Conservation (phyloP, 2,888 invertebrate species). For the Subacronicta megacephala region DNA sequence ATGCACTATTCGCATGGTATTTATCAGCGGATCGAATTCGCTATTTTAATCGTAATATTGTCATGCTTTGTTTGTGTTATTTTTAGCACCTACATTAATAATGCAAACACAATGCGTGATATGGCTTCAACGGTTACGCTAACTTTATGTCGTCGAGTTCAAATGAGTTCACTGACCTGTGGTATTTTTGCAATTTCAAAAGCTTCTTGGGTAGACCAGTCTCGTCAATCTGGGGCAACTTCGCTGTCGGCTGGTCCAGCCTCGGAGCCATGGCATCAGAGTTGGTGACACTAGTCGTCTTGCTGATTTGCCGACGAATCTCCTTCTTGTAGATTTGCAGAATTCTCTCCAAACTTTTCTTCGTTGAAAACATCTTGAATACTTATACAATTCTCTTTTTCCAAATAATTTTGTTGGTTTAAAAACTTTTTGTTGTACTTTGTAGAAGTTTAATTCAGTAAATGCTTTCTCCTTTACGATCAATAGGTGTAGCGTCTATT, state of each 20-base stretch:
- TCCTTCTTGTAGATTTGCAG: constrained; percentile 83
- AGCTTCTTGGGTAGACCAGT: constrained; percentile 81
- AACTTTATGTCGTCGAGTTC: constrained; percentile 65
- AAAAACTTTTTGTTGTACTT: constrained; percentile 28
- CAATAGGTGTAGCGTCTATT: constrained; percentile 65
- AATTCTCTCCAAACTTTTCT: constrained; percentile 79
- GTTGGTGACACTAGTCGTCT: constrained; percentile 90
- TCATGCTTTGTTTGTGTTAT: constrained; percentile 41
- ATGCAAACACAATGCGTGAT: constrained; percentile 46
- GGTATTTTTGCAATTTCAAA: constrained; percentile 88
- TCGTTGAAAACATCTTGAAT: constrained; percentile 79
- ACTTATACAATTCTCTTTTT: constrained; percentile 27
- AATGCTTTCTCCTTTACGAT: constrained; percentile 44
- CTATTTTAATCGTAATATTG: constrained; percentile 20
- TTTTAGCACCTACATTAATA: constrained; percentile 44
- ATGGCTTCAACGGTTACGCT: constrained; percentile 71
- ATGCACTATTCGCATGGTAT: constrained; percentile 42
- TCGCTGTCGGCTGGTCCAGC: constrained; percentile 77
- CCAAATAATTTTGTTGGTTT: constrained; percentile 19
- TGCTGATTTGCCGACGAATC: constrained; percentile 88
- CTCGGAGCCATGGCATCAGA: constrained; percentile 90
- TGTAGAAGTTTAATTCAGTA: constrained; percentile 58
- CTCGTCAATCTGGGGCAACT: constrained; percentile 77
- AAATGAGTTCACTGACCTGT: constrained; percentile 88
- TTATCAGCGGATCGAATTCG: constrained; percentile 42